phyloP scores from a whole-genome alignment of 2,888 invertebrate species.

The Digitonthophagus gazella region DNA sequence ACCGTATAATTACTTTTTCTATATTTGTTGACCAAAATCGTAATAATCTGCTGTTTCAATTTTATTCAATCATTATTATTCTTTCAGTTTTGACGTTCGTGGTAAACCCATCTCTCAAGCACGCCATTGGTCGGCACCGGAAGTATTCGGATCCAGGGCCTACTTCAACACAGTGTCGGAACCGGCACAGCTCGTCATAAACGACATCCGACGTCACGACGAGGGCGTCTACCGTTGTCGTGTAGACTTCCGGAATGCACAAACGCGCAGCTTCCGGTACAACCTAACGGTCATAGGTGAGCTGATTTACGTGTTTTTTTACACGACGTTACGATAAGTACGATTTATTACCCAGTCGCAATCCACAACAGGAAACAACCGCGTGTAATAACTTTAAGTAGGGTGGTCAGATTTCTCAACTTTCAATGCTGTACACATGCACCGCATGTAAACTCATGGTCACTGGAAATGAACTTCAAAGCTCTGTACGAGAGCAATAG shows the following conservation, averaged over 20 bases:
- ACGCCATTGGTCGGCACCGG: slow-evolving; percentile 80
- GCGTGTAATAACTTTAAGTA: too few relatives aligned
- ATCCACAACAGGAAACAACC: too few relatives aligned
- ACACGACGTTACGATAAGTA: too few relatives aligned
- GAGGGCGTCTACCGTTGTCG: slow-evolving; percentile 88
- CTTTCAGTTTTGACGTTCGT: slow-evolving; percentile 82
- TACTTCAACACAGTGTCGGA: slow-evolving; percentile 77
- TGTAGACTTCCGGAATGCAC: slow-evolving; percentile 86
- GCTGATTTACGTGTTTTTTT: slow-evolving; percentile 44
- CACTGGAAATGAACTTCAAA: too few relatives aligned
- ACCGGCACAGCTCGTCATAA: slow-evolving; percentile 77
- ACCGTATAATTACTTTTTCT: too few relatives aligned
- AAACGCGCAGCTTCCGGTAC: slow-evolving; percentile 85
- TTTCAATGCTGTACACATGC: too few relatives aligned
- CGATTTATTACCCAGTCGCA: too few relatives aligned
- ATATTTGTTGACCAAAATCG: not conserved
- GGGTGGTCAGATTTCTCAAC: too few relatives aligned
- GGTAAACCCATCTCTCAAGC: slow-evolving; percentile 78
- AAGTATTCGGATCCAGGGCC: slow-evolving; percentile 83
- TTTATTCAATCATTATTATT: slow-evolving; percentile 35
- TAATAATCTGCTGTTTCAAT: too few relatives aligned
- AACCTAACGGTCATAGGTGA: slow-evolving; percentile 89
- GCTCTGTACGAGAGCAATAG: too few relatives aligned
- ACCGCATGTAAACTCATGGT: too few relatives aligned
- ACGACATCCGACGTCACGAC: slow-evolving; percentile 82